A percentile compares a stretch with the other conserved stretches of the same genome.
Conservation (phyloP, 1,140 invertebrate species). For the Cataglyphis hispanica region DNA sequence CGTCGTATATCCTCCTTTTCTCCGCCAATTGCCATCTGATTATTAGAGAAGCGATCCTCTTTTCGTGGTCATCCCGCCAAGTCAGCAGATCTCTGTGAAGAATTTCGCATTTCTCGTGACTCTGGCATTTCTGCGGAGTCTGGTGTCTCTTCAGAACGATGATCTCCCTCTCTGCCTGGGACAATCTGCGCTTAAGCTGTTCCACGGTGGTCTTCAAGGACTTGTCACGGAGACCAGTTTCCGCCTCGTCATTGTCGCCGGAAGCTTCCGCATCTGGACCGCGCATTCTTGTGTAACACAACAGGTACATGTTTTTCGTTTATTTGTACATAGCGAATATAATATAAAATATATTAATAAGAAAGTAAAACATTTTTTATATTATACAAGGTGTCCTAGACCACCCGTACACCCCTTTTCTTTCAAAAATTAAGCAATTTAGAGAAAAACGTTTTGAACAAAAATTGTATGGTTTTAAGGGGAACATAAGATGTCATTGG, state of each 20-base stretch:
- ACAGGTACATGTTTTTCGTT: constrained; percentile 26
- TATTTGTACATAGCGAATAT: background rate
- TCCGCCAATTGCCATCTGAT: constrained; percentile 66
- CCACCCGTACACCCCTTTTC: too few species aligned
- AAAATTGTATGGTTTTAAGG: too few species aligned
- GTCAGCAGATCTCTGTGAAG: constrained; percentile 60
- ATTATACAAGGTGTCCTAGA: too few species aligned
- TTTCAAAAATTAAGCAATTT: too few species aligned
- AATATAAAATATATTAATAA: constrained; percentile 1
- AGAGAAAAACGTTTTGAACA: too few species aligned
- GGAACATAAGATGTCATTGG: too few species aligned
- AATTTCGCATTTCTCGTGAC: constrained; percentile 50
- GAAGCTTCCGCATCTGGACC: constrained; percentile 63
- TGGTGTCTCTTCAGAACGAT: constrained; percentile 63
- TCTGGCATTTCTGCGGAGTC: constrained; percentile 57
- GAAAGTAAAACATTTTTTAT: background rate
- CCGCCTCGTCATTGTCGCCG: constrained; percentile 73
- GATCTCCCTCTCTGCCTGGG: constrained; percentile 63
- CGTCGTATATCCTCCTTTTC: constrained; percentile 56
- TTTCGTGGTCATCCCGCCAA: constrained; percentile 67
- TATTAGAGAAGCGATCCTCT: constrained; percentile 62
- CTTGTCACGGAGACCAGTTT: constrained; percentile 51
- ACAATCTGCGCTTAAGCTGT: constrained; percentile 64
- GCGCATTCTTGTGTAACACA: constrained; percentile 47
- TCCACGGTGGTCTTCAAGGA: constrained; percentile 67